Conservation (phyloP, 37 sponge, comb jelly and placozoan species). For the Chondrilla cf. caribensis region DNA sequence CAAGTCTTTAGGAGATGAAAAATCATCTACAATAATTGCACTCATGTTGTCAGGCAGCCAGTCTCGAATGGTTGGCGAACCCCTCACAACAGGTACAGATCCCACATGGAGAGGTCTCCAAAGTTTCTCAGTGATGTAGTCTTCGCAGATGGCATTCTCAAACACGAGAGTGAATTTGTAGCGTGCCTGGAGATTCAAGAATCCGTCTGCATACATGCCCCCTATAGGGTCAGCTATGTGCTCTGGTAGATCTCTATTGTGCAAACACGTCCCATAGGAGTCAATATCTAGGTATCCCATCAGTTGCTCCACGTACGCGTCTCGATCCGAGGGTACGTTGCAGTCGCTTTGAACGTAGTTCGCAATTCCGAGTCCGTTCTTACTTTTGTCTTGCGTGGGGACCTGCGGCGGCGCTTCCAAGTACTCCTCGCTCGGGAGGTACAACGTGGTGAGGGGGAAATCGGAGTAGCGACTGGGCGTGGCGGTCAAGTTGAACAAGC, state of each 20-base stretch:
- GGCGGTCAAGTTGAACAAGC: slow-evolving; percentile 74
- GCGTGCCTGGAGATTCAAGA: slow-evolving; percentile 38
- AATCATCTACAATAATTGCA: slow-evolving; percentile 70
- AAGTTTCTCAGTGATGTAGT: slow-evolving; percentile 89
- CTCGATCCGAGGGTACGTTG: slow-evolving; percentile 73
- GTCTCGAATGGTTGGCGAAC: slow-evolving; percentile 72
- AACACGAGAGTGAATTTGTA: slow-evolving; percentile 83
- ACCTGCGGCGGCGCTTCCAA: slow-evolving; percentile 27
- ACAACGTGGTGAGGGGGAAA: slow-evolving; percentile 58
- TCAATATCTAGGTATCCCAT: slow-evolving; percentile 83
- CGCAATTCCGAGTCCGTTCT: slow-evolving; percentile 42
- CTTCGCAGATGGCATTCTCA: slow-evolving; percentile 82
- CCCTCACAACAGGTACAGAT: slow-evolving; percentile 70
- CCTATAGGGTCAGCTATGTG: slow-evolving; percentile 36
- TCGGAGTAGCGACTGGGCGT: slow-evolving; percentile 75
- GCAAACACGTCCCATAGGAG: slow-evolving; percentile 73
- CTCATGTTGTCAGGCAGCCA: slow-evolving; percentile 65
- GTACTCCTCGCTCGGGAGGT: slow-evolving; percentile 46
- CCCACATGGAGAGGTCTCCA: slow-evolving; percentile 78
- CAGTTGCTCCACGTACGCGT: slow-evolving; percentile 68
- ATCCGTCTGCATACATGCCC: slow-evolving; percentile 34
- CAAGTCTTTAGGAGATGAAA: slow-evolving; percentile 55
- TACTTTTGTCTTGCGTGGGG: slow-evolving; percentile 40
- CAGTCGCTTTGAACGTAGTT: slow-evolving; percentile 73
- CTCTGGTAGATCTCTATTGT: slow-evolving; percentile 78